Conservation (phyloP, 2,797 vertebrate species). For the Calcarius lapponicus region DNA sequence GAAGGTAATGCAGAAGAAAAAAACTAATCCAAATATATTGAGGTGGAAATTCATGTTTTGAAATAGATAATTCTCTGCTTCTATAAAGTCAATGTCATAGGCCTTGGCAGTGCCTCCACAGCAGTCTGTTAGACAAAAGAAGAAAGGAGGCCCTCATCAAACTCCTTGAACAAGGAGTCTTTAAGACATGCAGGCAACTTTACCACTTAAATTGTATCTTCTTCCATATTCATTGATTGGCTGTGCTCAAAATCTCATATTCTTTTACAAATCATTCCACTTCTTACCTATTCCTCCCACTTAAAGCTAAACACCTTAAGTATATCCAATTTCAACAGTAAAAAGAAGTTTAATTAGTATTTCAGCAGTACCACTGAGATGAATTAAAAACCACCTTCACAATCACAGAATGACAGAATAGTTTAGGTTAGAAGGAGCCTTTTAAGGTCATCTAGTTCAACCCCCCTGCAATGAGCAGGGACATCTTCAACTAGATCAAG, state of each 20-base stretch:
- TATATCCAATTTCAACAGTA: background rate
- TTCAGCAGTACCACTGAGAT: background rate
- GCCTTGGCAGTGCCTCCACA: background rate
- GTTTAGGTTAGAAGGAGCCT: background rate
- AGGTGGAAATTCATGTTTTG: background rate
- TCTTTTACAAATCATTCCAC: background rate
- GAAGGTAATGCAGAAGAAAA: background rate
- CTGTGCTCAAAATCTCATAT: background rate
- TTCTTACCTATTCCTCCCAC: background rate
- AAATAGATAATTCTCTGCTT: background rate
- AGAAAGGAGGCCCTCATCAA: background rate
- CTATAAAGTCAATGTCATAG: background rate
- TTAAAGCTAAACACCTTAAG: background rate
- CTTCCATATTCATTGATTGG: background rate
- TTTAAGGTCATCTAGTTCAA: background rate
- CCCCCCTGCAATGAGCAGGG: background rate
- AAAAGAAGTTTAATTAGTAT: background rate
- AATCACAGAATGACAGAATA: background rate
- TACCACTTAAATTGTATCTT: background rate
- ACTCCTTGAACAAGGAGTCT: background rate
- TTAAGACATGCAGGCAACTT: background rate
- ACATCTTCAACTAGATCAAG: background rate
- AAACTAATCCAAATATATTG: background rate
- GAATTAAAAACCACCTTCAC: background rate
- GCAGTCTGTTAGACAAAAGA: background rate